These are phyloP conservation scores for Austrofundulus limnaeus DNA, from an alignment of 2,113 vertebrate genomes.

Conservation along the genomic window DNA sequence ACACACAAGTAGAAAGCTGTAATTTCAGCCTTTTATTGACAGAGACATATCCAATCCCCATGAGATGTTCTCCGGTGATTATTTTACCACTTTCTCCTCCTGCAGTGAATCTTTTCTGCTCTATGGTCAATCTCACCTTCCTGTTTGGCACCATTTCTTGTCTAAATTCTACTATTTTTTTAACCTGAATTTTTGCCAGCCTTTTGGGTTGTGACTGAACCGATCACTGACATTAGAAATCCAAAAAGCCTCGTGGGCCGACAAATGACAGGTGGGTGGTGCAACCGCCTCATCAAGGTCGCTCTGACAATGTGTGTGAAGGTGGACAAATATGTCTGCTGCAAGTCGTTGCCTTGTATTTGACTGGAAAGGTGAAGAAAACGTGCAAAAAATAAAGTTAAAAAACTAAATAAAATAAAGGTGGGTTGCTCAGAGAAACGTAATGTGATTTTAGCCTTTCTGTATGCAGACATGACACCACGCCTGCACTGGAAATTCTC, in stretches of 20 bases:
- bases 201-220: constrained; percentile 10
- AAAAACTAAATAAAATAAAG: background rate
- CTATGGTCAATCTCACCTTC: background rate
- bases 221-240: constrained; percentile 26
- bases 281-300: constrained; percentile 63
- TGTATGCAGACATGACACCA: background rate
- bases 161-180: constrained; percentile 7
- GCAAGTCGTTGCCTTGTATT: constrained; percentile 26
- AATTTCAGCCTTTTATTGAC: constrained; percentile 76
- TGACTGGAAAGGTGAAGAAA: constrained; percentile 34
- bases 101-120: background rate
- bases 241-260: constrained; percentile 1
- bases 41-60: constrained; percentile 50
- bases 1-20: constrained; percentile 48
- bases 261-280: constrained; percentile 40
- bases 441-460: background rate
- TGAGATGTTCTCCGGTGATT: constrained; percentile 54
- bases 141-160: constrained; percentile 9
- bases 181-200: constrained; percentile 15
- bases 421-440: background rate
- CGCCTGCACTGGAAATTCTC: background rate
- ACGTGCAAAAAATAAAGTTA: background rate
- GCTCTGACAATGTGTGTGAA: constrained; percentile 20
- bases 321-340: constrained; percentile 27
- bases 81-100: constrained; percentile 33